Evolutionary conservation across 2,888 invertebrate species (phyloP).

Genomic region (Megastigmus dorsalis): DNA sequence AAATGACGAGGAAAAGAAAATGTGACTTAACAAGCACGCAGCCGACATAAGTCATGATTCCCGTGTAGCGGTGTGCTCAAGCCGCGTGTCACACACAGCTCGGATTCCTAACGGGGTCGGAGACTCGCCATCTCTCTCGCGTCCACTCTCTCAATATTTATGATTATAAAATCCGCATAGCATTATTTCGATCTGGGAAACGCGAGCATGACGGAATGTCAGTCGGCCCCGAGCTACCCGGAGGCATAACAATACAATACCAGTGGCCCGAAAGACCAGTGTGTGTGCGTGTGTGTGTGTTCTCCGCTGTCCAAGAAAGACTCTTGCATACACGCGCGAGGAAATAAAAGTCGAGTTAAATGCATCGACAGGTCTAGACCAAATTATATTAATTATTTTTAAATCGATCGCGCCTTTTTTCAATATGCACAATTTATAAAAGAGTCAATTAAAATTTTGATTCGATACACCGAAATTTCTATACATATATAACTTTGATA

Average conservation of each 20-base stretch:
- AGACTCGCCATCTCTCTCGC: conserved; percentile 36
- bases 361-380: no score
- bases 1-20: background rate
- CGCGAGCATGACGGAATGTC: conserved; percentile 73
- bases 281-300: no score
- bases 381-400: no score
- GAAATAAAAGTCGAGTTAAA: no score
- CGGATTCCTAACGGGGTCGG: conserved; percentile 69
- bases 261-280: background rate
- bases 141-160: conserved; percentile 68
- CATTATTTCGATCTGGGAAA: conserved; percentile 74
- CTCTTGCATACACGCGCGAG: no score
- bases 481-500: no score
- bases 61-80: conserved; percentile 1
- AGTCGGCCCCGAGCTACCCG: conserved; percentile 44
- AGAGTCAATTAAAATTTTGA: no score
- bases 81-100: conserved; percentile 56
- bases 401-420: no score
- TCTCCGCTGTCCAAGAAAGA: no score
- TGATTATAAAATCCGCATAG: conserved; percentile 72
- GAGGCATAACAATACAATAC: conserved; percentile 41
- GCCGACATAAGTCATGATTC: conserved; percentile 34
- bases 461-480: no score
- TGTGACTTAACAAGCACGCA: background rate
- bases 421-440: no score